Evolutionary conservation across 2,797 vertebrate genomes (phyloP).

Genomic region (Onychomys leucogaster): DNA sequence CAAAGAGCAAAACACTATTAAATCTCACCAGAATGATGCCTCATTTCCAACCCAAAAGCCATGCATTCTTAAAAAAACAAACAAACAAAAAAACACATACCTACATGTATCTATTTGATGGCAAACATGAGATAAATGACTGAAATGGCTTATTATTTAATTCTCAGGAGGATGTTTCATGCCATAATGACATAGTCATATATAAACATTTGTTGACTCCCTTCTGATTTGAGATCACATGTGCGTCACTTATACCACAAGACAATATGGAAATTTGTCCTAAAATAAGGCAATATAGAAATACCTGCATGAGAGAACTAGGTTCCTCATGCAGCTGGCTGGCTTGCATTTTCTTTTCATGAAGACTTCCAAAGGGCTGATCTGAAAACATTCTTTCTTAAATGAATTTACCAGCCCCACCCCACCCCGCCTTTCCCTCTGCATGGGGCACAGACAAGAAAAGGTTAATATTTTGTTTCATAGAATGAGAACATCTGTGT

Average conservation of each 20-base stretch:
- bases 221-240: not conserved
- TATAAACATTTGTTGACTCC: not conserved
- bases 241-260: not conserved
- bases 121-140: not conserved
- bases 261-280: not conserved
- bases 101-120: not conserved
- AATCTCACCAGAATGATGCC: not conserved
- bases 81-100: not conserved
- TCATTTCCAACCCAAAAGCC: not conserved
- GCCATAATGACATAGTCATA: not conserved
- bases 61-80: not conserved
- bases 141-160: not conserved
- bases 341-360: not conserved
- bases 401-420: not conserved
- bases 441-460: not conserved
- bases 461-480: not conserved
- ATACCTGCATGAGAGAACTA: not conserved
- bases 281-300: not conserved
- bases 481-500: slow-evolving; percentile 51
- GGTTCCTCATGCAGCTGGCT: not conserved
- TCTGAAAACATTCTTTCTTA: not conserved
- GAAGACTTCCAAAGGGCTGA: not conserved
- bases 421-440: not conserved
- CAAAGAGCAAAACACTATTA: not conserved
- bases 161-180: slow-evolving; percentile 5